A percentile compares a stretch with the other conserved stretches of the same genome.
Conservation (phyloP, 2,797 vertebrate genomes). For the Tolypeutes matacus region DNA sequence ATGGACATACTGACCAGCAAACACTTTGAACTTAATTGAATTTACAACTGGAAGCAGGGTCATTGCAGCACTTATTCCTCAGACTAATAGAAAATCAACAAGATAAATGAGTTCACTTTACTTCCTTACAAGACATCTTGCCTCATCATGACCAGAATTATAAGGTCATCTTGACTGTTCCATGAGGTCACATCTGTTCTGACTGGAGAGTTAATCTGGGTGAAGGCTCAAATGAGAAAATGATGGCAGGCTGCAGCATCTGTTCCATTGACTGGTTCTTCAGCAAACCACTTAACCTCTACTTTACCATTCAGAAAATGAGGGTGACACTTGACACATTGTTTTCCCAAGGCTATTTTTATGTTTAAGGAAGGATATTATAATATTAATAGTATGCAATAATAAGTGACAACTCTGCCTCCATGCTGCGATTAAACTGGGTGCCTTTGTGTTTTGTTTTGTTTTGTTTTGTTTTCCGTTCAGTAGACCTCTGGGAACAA, state of each 20-base stretch:
- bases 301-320: not conserved
- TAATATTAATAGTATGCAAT: not conserved
- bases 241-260: not conserved
- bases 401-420: not conserved
- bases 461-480: not conserved
- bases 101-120: conserved; percentile 6
- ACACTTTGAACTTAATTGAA: not conserved
- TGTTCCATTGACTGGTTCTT: not conserved
- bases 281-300: conserved; percentile 11
- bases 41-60: conserved; percentile 41
- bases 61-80: not conserved
- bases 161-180: conserved; percentile 2
- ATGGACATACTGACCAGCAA: conserved; percentile 1
- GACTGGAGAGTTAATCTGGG: not conserved
- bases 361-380: not conserved
- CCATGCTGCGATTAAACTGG: not conserved
- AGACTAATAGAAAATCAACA: conserved; percentile 34
- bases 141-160: conserved; percentile 19
- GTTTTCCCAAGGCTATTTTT: not conserved
- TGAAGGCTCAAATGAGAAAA: conserved; percentile 16
- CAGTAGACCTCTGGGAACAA: conserved; percentile 19
- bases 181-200: conserved; percentile 11
- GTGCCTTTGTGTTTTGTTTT: not conserved
- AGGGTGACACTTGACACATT: not conserved
- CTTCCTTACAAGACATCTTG: not conserved